A percentile compares a stretch with the other conserved stretches of the same genome.
Conservation (phyloP, 2,797 vertebrate genomes). For the Acestrorhynchus altus region DNA sequence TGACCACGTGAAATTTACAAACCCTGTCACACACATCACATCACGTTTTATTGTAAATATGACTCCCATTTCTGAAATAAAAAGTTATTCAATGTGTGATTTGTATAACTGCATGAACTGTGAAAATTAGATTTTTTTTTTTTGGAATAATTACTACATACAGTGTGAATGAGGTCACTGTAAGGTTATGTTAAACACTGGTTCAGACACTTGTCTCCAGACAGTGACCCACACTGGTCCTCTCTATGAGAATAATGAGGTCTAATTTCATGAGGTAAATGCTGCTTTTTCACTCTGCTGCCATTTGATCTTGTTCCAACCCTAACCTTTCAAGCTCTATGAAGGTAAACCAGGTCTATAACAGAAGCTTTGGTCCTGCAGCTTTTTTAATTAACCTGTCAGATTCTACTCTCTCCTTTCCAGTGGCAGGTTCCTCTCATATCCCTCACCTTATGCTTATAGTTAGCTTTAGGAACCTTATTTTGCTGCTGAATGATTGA, state of each 20-base stretch:
- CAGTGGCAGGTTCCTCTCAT: slow-evolving; percentile 43
- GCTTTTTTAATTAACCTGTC: slow-evolving; percentile 37
- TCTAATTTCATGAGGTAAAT: slow-evolving; percentile 35
- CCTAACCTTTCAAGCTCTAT: slow-evolving; percentile 1
- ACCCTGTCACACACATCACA: too few species aligned
- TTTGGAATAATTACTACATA: too few species aligned
- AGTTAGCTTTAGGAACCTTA: slow-evolving; percentile 50
- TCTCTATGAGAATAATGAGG: slow-evolving; percentile 15
- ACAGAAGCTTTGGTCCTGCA: slow-evolving; percentile 26
- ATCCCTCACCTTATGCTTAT: slow-evolving; percentile 55
- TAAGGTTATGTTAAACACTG: background rate
- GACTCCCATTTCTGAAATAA: too few species aligned
- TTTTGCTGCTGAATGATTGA: slow-evolving; percentile 64
- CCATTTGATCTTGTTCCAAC: slow-evolving; percentile 26
- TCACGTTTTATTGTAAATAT: too few species aligned
- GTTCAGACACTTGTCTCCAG: background rate
- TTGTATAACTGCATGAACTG: too few species aligned
- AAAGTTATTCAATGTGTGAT: too few species aligned
- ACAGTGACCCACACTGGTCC: background rate
- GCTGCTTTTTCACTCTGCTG: slow-evolving; percentile 36
- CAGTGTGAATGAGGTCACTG: background rate
- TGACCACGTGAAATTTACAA: too few species aligned
- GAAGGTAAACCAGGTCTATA: slow-evolving; percentile 37
- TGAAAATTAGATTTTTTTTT: too few species aligned
- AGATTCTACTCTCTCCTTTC: slow-evolving; percentile 30